These are phyloP conservation scores for Xanthorhoe spadicearia DNA, from an alignment of 2,888 invertebrate genomes.

Conservation along the genomic window DNA sequence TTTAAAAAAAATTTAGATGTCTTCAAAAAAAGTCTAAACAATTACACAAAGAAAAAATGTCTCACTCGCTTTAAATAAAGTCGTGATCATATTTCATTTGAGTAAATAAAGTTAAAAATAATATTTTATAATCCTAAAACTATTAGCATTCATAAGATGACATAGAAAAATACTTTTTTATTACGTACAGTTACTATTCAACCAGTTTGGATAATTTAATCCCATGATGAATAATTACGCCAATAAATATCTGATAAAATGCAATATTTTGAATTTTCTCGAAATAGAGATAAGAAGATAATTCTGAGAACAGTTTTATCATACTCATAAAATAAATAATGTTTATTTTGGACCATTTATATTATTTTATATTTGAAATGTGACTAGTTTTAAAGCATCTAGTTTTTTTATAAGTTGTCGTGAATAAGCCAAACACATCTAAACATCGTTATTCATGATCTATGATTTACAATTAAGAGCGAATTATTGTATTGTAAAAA, in stretches of 20 bases:
- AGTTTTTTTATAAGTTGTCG: too few relatives aligned
- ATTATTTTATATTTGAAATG: too few relatives aligned
- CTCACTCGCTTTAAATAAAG: background rate
- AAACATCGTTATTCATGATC: too few relatives aligned
- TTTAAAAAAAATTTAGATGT: too few relatives aligned
- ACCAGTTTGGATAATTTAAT: constrained; percentile 2
- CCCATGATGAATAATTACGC: constrained; percentile 10
- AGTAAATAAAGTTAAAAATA: background rate
- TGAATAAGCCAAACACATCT: too few relatives aligned
- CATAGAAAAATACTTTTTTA: constrained; percentile 8
- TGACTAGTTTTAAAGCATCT: too few relatives aligned
- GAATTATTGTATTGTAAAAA: too few relatives aligned
- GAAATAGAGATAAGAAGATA: background rate
- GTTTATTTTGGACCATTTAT: background rate
- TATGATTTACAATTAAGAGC: too few relatives aligned
- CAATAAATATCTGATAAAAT: constrained; percentile 4
- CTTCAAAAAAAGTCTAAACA: too few relatives aligned
- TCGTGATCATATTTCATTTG: background rate
- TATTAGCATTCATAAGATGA: constrained; percentile 13
- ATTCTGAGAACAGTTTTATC: constrained; percentile 8
- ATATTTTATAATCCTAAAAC: constrained; percentile 5
- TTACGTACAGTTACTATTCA: constrained; percentile 4
- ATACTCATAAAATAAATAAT: background rate
- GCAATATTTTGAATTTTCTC: background rate
- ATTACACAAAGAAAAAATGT: too few relatives aligned